These are phyloP conservation scores for Henricia sp. DNA, from an alignment of 53 echinoderm and acorn worm genomes.

Conservation along the genomic window DNA sequence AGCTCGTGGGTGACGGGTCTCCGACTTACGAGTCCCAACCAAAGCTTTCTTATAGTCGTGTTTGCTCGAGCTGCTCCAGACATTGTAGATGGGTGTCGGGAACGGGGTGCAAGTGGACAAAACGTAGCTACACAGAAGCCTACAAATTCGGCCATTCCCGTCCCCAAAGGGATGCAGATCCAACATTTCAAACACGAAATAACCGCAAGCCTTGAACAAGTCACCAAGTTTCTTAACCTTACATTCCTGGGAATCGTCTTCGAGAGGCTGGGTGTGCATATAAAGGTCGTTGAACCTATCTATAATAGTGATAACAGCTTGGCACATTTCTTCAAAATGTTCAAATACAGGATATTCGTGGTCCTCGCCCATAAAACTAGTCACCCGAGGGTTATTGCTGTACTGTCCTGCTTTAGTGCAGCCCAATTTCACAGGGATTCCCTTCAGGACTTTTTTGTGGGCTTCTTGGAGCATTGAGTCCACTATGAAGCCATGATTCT, in stretches of 20 bases:
- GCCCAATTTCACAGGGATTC: background rate
- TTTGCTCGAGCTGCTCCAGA: background rate
- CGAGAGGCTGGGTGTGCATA: background rate
- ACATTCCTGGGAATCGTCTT: background rate
- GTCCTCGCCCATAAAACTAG: background rate
- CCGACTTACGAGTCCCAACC: background rate
- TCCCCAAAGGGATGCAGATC: slow-evolving; percentile 48
- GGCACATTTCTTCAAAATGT: background rate
- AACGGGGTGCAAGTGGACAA: slow-evolving; percentile 32
- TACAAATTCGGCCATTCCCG: slow-evolving; percentile 34
- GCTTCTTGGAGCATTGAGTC: slow-evolving; percentile 26
- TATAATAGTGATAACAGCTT: background rate
- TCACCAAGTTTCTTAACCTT: background rate
- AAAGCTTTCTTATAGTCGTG: slow-evolving; percentile 7
- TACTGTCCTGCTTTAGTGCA: slow-evolving; percentile 1
- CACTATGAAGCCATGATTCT: slow-evolving; percentile 9
- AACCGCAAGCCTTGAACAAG: slow-evolving; percentile 9
- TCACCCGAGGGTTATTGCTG: background rate
- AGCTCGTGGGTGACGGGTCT: background rate
- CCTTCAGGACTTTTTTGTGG: slow-evolving; percentile 7
- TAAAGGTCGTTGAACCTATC: slow-evolving; percentile 30
- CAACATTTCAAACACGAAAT: slow-evolving; percentile 26
- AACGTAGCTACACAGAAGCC: slow-evolving; percentile 45
- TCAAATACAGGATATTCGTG: slow-evolving; percentile 19
- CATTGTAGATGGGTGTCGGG: slow-evolving; percentile 23